phyloP scores from a whole-genome alignment of 2,113 vertebrate genomes.

The Erinaceus europaeus region DNA sequence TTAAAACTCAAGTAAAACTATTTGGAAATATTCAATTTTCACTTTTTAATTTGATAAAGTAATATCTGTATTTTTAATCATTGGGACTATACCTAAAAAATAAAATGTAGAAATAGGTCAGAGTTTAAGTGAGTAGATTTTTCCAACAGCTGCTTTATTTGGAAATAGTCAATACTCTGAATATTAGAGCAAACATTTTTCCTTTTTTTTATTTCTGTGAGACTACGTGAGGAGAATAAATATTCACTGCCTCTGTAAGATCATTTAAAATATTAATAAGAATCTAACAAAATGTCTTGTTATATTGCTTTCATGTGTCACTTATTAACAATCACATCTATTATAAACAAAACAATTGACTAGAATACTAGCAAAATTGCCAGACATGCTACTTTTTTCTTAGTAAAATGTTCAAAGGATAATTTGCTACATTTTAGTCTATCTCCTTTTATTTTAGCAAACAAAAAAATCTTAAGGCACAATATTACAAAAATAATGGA shows the following conservation, averaged over 20 bases:
- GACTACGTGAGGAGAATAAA: background rate
- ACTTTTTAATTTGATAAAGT: no score
- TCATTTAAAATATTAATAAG: constrained; percentile 6
- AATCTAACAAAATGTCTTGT: background rate
- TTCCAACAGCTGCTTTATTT: background rate
- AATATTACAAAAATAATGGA: constrained; percentile 53
- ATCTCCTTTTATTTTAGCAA: constrained; percentile 31
- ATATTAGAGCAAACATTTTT: background rate
- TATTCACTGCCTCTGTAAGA: background rate
- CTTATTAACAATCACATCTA: background rate
- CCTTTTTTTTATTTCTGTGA: background rate
- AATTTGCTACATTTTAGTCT: background rate
- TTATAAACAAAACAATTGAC: constrained; percentile 5
- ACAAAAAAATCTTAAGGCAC: constrained; percentile 53
- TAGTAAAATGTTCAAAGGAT: background rate
- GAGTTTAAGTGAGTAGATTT: background rate
- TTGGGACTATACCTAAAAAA: no score
- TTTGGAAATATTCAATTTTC: no score
- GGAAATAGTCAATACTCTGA: constrained; percentile 6
- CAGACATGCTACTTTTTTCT: background rate
- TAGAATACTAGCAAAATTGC: constrained; percentile 3
- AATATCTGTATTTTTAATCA: no score
- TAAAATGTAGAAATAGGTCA: constrained; percentile 17
- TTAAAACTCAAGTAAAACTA: no score
- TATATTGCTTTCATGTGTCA: background rate